Percentiles rank a stretch among this genome's conserved stretches.
Evolutionary conservation across 53 echinoderm and acorn worm species (phyloP).

Genomic region (Actinopyga echinites): DNA sequence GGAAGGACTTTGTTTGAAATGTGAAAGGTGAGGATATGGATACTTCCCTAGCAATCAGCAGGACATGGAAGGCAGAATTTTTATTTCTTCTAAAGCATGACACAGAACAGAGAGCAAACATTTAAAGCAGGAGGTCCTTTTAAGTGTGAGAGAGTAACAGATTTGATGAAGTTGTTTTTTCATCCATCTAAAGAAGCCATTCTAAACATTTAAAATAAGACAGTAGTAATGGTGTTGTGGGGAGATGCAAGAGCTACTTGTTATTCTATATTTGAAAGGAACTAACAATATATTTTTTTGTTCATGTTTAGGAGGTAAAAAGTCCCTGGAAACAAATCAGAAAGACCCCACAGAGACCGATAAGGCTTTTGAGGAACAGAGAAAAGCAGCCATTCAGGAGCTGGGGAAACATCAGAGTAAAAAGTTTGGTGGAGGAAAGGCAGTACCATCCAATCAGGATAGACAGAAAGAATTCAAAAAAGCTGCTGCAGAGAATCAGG

Average conservation of each 20-base stretch:
- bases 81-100: no score
- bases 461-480: constrained; percentile 2
- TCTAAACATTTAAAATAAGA: no score
- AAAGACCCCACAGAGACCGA: constrained; percentile 90
- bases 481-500: constrained; percentile 10
- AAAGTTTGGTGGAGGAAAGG: constrained; percentile 71
- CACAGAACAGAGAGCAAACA: no score
- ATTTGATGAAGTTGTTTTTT: no score
- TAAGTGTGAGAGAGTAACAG: no score
- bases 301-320: constrained; percentile 66
- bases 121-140: no score
- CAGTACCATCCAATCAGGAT: constrained; percentile 1
- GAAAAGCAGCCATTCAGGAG: constrained; percentile 87
- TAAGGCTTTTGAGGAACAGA: constrained; percentile 94
- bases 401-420: constrained; percentile 72
- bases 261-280: not conserved
- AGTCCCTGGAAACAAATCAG: constrained; percentile 73
- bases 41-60: no score
- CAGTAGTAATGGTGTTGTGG: not conserved
- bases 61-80: no score
- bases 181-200: no score
- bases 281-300: not conserved
- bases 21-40: no score
- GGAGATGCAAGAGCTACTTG: not conserved
- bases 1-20: no score